Evolutionary conservation across 2,113 vertebrate species (phyloP).

Genomic region (Chrysemys picta): DNA sequence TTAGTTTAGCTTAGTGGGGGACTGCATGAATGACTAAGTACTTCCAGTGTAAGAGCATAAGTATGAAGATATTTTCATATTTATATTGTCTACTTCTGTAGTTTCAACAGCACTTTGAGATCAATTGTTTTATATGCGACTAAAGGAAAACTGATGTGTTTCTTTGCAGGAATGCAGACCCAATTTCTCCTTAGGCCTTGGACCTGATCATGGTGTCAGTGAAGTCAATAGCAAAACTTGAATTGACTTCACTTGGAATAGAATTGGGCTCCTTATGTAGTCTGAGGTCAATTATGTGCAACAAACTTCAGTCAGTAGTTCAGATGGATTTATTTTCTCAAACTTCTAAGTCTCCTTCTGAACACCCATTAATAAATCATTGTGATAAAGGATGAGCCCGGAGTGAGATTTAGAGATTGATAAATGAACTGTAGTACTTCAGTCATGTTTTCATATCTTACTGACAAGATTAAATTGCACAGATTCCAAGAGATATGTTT

Average conservation of each 20-base stretch:
- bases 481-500: neutral
- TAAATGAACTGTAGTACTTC: neutral
- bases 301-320: neutral
- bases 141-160: neutral
- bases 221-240: neutral
- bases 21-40: neutral
- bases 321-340: neutral
- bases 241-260: neutral
- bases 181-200: neutral
- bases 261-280: neutral
- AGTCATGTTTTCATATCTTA: neutral
- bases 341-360: neutral
- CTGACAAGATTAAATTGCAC: neutral
- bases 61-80: neutral
- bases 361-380: neutral
- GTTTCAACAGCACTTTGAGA: neutral
- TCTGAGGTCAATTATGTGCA: neutral
- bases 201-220: neutral
- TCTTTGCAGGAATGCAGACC: neutral
- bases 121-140: neutral
- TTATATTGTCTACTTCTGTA: neutral
- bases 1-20: neutral
- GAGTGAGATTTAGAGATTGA: neutral
- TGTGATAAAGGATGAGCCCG: neutral
- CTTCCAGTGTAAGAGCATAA: neutral